Evolutionary conservation across 2,888 invertebrate genomes (phyloP).

Genomic region (Linyphia triangularis): DNA sequence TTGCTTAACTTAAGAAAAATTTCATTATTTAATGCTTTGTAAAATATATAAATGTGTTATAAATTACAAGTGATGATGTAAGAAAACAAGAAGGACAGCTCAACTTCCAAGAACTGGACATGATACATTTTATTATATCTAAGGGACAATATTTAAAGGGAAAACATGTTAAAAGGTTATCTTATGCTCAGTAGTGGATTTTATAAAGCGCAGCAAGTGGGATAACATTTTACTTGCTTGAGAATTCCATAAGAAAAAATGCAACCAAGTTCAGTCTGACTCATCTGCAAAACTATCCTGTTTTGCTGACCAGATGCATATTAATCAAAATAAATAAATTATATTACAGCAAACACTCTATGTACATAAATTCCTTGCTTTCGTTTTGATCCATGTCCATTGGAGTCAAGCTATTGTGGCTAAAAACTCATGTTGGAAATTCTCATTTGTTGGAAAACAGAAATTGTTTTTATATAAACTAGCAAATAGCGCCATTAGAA

Average conservation of each 20-base stretch:
- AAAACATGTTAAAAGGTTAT: constrained; percentile 70
- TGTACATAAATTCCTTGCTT: constrained; percentile 47
- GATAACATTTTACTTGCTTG: constrained; percentile 61
- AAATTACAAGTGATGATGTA: not conserved
- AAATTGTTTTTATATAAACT: constrained; percentile 12
- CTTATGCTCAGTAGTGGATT: constrained; percentile 72
- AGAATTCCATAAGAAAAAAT: constrained; percentile 57
- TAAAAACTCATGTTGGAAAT: constrained; percentile 44
- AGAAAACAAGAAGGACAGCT: constrained; percentile 19
- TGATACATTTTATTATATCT: constrained; percentile 74
- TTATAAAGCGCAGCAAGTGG: constrained; percentile 74
- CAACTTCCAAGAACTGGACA: constrained; percentile 63
- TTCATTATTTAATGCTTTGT: no score
- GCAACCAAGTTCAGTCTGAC: constrained; percentile 60
- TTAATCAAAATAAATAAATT: constrained; percentile 65
- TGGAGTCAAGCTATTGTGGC: constrained; percentile 42
- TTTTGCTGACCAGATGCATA: constrained; percentile 63
- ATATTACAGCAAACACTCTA: constrained; percentile 60
- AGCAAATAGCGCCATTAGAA: constrained; percentile 29
- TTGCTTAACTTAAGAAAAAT: no score
- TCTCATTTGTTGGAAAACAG: constrained; percentile 4
- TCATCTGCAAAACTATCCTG: constrained; percentile 61
- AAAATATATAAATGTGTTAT: no score
- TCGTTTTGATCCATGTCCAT: constrained; percentile 48
- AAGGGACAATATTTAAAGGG: constrained; percentile 74